Evolutionary conservation across 2,888 invertebrate genomes (phyloP), one percentile per base, ranked within the genome.

Genomic region (Gibbula magus): DNA sequence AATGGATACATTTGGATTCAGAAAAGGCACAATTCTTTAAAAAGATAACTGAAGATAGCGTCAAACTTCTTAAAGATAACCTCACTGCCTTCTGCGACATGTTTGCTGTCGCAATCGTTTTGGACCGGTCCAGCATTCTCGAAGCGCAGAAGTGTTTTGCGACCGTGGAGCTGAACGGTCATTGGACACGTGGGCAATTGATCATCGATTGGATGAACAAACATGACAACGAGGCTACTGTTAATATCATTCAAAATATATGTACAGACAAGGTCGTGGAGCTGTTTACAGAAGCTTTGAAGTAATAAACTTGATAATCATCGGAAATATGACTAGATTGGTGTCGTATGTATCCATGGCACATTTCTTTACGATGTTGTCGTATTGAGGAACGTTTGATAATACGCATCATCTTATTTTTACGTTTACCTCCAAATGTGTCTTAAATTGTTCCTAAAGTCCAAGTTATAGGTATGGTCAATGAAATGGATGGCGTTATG

Each of bases 171-270:
- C 91, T 95, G 22, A 91, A 91, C 79, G 95, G 95, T 1, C 89
- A 84, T 2, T 93, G 94, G 84, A 95, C 95, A 0, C 93, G 95
- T 77, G 96, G 95, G 0, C 95, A 95, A 92, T 94, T 95, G 91
- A 94, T 95, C 0, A 92, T 95, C 22, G 95, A 95, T 81, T 90
- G 90, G 89, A 74, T 80, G 25, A 81, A 85, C 0, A 39, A 32
- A 18, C 78, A 87, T 25, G 77, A 80, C 20, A 85, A 87, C 39
- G 66, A 77, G 0, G 81, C 85, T n/a, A 91, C 91, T 77, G 86
- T 91, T 18, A 85, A 77, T n/a, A 80, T 91, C 20, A 85, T 91
- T 16, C 85, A 83, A n/a, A 83, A 85, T 10, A 82, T 89, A 13
- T 81, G 87, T 77, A 67, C 82, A 18, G 83, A 83, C 10, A 82